Evolutionary conservation across 2,888 invertebrate species (phyloP).

Genomic region (Drosophila nigritarsus): DNA sequence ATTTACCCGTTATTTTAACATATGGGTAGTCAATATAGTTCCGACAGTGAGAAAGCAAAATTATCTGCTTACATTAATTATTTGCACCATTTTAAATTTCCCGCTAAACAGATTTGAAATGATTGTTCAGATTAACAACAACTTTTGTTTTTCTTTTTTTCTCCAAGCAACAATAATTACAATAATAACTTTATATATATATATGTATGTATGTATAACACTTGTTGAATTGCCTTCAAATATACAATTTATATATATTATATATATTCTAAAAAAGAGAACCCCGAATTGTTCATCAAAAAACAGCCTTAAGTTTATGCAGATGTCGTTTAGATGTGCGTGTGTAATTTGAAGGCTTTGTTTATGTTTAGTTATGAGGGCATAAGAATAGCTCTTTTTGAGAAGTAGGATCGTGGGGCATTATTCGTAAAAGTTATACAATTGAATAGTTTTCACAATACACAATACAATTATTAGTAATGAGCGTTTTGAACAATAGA

Average conservation of each 20-base stretch:
- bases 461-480: conserved; percentile 41
- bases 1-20: background rate
- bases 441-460: conserved; percentile 54
- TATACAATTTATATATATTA: conserved; percentile 60
- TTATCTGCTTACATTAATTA: background rate
- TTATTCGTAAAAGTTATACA: conserved; percentile 48
- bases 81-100: background rate
- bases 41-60: background rate
- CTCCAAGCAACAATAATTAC: conserved; percentile 72
- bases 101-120: conserved; percentile 52
- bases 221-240: conserved; percentile 68
- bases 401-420: conserved; percentile 23
- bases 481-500: conserved; percentile 70
- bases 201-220: conserved; percentile 55
- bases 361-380: conserved; percentile 8
- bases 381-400: conserved; percentile 44
- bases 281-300: conserved; percentile 72
- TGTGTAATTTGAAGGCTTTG: conserved; percentile 4
- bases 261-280: conserved; percentile 57
- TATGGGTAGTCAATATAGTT: background rate
- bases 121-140: conserved; percentile 67
- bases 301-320: conserved; percentile 78
- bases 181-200: conserved; percentile 51
- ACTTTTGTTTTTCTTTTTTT: conserved; percentile 29
- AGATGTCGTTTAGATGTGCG: conserved; percentile 38